These are phyloP conservation scores for Clinocottus analis DNA, from an alignment of 2,113 vertebrate species.

Conservation along the genomic window DNA sequence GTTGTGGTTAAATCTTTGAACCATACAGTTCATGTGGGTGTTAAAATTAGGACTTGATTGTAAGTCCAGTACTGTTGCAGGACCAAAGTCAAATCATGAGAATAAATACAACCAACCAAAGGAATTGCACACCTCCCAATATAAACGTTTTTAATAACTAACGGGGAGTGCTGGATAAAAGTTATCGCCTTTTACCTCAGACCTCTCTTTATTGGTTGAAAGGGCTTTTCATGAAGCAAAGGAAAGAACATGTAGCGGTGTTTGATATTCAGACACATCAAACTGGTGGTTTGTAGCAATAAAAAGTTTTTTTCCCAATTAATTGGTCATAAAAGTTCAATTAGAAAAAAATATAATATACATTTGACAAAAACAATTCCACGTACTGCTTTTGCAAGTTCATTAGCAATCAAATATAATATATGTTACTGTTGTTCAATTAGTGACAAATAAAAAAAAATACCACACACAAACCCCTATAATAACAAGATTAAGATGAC, in stretches of 20 bases:
- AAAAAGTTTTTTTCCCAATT: not conserved
- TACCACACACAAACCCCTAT: too few relatives aligned
- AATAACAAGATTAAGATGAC: not conserved
- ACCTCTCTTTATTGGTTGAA: slow-evolving; percentile 8
- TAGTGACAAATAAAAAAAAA: not conserved
- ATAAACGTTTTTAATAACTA: slow-evolving; percentile 7
- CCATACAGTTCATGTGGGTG: not conserved
- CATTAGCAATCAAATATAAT: not conserved
- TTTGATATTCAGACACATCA: not conserved
- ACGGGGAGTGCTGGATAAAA: slow-evolving; percentile 9
- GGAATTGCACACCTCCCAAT: not conserved
- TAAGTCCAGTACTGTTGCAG: not conserved
- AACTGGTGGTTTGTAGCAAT: not conserved
- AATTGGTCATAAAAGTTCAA: not conserved
- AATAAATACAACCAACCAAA: slow-evolving; percentile 2
- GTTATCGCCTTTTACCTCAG: not conserved
- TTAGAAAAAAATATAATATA: too few relatives aligned
- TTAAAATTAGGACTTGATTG: not conserved
- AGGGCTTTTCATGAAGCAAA: not conserved
- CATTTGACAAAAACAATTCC: not conserved
- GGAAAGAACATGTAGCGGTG: not conserved
- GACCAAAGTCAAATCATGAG: not conserved
- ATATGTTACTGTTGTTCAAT: not conserved
- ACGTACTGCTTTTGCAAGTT: not conserved
- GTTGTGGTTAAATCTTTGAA: not conserved